Evolutionary conservation across 2,888 invertebrate genomes (phyloP).

Genomic region (Drosophila kambysellisi): DNA sequence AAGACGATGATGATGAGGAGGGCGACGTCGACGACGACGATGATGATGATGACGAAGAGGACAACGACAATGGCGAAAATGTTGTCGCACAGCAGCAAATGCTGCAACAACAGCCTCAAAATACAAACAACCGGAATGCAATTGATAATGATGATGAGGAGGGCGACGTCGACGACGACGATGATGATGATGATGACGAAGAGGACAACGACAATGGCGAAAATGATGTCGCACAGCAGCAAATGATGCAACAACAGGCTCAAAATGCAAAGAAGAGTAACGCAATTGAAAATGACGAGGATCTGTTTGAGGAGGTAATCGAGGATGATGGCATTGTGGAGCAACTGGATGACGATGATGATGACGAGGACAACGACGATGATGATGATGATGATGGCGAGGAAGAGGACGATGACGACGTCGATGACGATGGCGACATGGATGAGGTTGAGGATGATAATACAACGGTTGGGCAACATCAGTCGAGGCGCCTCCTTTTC

Average conservation of each 20-base stretch:
- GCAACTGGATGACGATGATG: slow-evolving; percentile 56
- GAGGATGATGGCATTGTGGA: slow-evolving; percentile 58
- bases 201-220: slow-evolving; percentile 49
- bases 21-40: slow-evolving; percentile 49
- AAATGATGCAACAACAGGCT: slow-evolving; percentile 11
- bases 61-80: slow-evolving; percentile 41
- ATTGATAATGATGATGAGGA: slow-evolving; percentile 42
- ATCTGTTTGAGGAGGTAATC: slow-evolving; percentile 58
- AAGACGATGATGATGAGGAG: slow-evolving; percentile 45
- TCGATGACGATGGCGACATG: slow-evolving; percentile 44
- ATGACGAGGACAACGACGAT: slow-evolving; percentile 50
- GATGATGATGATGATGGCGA: slow-evolving; percentile 52
- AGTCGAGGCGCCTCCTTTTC: slow-evolving; percentile 13
- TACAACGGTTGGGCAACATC: slow-evolving; percentile 4
- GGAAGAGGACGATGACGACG: slow-evolving; percentile 42
- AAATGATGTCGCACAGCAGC: slow-evolving; percentile 29
- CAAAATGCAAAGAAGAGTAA: slow-evolving; percentile 9
- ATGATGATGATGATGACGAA: slow-evolving; percentile 50
- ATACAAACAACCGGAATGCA: background rate
- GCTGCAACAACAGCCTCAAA: slow-evolving; percentile 19
- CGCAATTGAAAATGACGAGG: slow-evolving; percentile 38
- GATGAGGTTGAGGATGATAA: slow-evolving; percentile 37
- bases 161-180: slow-evolving; percentile 48
- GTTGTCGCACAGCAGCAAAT: slow-evolving; percentile 25
- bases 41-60: slow-evolving; percentile 52